Percentiles rank a stretch among this genome's conserved stretches.
Conservation (phyloP, 2,888 invertebrate species). For the Hedya salicella region DNA sequence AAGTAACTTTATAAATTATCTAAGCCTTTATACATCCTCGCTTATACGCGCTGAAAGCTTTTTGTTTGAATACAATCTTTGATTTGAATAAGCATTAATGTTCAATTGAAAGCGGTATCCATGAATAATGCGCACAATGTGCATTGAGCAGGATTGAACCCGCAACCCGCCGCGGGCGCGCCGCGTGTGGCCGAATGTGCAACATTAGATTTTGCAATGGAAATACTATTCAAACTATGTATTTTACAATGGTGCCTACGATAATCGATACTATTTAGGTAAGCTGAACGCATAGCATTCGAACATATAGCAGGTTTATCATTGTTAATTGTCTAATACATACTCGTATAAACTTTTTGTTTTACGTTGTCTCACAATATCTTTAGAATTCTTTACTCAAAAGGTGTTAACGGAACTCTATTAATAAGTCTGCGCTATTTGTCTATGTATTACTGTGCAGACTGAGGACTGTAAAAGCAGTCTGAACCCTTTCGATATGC, state of each 20-base stretch:
- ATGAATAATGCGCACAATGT: constrained; percentile 67
- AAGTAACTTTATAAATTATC: not conserved
- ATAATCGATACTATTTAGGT: not conserved
- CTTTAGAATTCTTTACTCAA: no score
- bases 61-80: constrained; percentile 59
- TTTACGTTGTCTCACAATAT: no score
- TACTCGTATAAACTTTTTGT: no score
- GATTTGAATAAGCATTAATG: constrained; percentile 51
- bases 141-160: constrained; percentile 63
- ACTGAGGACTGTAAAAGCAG: no score
- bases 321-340: no score
- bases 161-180: constrained; percentile 59
- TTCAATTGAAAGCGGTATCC: constrained; percentile 71
- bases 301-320: no score
- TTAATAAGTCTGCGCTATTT: no score
- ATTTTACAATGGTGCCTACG: not conserved
- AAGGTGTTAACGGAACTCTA: no score
- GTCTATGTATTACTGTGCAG: no score
- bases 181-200: constrained; percentile 66
- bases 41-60: constrained; percentile 44
- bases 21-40: not conserved
- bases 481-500: no score
- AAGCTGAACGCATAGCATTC: no score
- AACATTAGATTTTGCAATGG: constrained; percentile 35
- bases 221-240: constrained; percentile 18